These are phyloP conservation scores for Archocentrus centrarchus DNA, from an alignment of 2,113 vertebrate species.

Conservation along the genomic window DNA sequence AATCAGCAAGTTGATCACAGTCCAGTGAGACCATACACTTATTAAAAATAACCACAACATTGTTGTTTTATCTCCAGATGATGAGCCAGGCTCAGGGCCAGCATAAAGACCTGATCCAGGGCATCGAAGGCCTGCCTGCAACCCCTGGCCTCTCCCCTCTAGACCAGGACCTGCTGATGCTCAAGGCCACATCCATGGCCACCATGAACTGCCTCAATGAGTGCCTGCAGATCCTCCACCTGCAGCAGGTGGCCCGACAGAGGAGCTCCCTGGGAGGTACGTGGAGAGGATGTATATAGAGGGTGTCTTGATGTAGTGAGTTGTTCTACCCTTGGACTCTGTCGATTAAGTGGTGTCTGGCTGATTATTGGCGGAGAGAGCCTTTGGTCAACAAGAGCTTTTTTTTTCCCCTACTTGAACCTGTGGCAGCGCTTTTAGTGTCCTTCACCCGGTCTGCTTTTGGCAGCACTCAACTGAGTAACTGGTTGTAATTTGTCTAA, in stretches of 20 bases:
- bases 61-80: constrained; percentile 80
- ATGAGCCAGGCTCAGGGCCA: constrained; percentile 96
- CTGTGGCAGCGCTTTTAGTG: too few species aligned
- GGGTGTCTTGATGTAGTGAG: not conserved
- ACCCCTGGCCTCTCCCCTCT: constrained; percentile 91
- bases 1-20: not conserved
- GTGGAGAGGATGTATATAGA: constrained; percentile 1
- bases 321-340: not conserved
- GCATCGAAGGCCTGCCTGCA: constrained; percentile 92
- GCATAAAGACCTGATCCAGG: constrained; percentile 93
- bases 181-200: constrained; percentile 98
- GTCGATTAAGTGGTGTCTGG: too few species aligned
- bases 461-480: too few species aligned
- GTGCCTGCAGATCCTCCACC: constrained; percentile 96
- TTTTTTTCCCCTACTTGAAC: too few species aligned
- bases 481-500: too few species aligned
- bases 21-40: not conserved
- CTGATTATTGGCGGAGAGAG: too few species aligned
- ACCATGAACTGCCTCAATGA: constrained; percentile 98
- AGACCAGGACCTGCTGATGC: constrained; percentile 97
- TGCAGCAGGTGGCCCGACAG: constrained; percentile 92
- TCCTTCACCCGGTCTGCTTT: too few species aligned
- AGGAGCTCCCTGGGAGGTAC: constrained; percentile 88
- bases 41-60: not conserved
- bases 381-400: too few species aligned